phyloP scores from a whole-genome alignment of 2,888 invertebrate genomes.

The Drosophila paracracens region DNA sequence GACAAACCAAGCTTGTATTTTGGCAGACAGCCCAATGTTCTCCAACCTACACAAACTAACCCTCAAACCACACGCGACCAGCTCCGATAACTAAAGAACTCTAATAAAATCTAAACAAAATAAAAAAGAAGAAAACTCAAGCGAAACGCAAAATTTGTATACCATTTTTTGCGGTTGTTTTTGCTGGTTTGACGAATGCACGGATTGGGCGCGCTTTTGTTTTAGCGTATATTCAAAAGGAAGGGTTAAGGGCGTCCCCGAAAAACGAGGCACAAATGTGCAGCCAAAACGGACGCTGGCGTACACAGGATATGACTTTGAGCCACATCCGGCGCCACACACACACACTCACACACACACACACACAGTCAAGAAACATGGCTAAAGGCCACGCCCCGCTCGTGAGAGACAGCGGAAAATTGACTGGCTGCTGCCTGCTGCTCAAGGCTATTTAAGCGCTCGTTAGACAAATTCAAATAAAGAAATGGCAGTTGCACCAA shows the following conservation, averaged over 20 bases:
- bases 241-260: conserved; percentile 5
- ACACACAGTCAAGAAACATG: conserved; percentile 40
- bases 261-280: conserved; percentile 61
- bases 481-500: conserved; percentile 33
- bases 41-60: conserved; percentile 26
- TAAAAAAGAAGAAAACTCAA: background rate
- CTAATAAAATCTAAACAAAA: conserved; percentile 8
- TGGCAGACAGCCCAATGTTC: conserved; percentile 24
- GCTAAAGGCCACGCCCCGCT: conserved; percentile 41
- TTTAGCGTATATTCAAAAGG: conserved; percentile 10
- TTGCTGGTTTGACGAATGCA: conserved; percentile 48
- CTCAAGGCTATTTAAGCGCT: conserved; percentile 69
- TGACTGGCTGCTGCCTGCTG: conserved; percentile 43
- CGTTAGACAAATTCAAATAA: conserved; percentile 67
- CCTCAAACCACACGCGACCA: background rate
- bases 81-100: conserved; percentile 10
- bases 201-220: conserved; percentile 58
- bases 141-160: conserved; percentile 12
- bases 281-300: conserved; percentile 61
- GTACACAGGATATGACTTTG: conserved; percentile 75
- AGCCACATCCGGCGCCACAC: conserved; percentile 67
- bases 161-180: background rate
- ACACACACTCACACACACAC: conserved; percentile 1
- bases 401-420: conserved; percentile 20
- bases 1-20: conserved; percentile 12